Conservation (phyloP, 2,113 vertebrate species). For the Symphodus melops region DNA sequence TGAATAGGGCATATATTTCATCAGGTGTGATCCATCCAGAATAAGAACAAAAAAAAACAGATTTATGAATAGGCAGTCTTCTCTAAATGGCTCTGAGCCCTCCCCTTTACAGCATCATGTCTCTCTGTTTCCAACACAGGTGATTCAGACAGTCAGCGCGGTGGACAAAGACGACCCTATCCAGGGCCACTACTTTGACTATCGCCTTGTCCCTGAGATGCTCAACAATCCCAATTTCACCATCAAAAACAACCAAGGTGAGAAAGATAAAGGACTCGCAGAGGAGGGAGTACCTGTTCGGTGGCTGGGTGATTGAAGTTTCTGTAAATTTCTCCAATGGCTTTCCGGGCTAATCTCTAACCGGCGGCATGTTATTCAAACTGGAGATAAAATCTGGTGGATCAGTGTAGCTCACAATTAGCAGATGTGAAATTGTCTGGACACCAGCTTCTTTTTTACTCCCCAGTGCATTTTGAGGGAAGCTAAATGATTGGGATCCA, state of each 20-base stretch:
- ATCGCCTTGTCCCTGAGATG: slow-evolving; percentile 94
- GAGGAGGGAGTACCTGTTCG: neutral
- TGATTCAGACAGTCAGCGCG: slow-evolving; percentile 96
- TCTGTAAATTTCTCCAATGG: slow-evolving; percentile 40
- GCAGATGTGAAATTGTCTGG: slow-evolving; percentile 80
- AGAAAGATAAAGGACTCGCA: slow-evolving; percentile 5
- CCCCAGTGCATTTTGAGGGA: slow-evolving; percentile 77
- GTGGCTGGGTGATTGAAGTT: slow-evolving; percentile 42
- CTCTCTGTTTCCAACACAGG: slow-evolving; percentile 81
- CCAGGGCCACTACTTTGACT: slow-evolving; percentile 95
- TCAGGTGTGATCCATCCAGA: slow-evolving; percentile 64
- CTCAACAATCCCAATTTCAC: slow-evolving; percentile 98
- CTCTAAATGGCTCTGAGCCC: slow-evolving; percentile 37
- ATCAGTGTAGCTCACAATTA: slow-evolving; percentile 76
- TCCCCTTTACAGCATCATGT: slow-evolving; percentile 59
- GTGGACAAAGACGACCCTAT: slow-evolving; percentile 96
- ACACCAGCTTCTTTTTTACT: slow-evolving; percentile 75
- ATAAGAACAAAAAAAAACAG: slow-evolving; percentile 61
- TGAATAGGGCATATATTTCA: slow-evolving; percentile 76
- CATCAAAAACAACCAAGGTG: slow-evolving; percentile 92
- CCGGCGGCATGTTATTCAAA: slow-evolving; percentile 45
- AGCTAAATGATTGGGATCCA: slow-evolving; percentile 78
- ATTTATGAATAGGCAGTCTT: slow-evolving; percentile 64
- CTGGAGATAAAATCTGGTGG: slow-evolving; percentile 69
- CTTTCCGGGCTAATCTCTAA: slow-evolving; percentile 49